These are phyloP conservation scores for Bubo blakistoni DNA, from an alignment of 2,113 vertebrate genomes.

Conservation along the genomic window DNA sequence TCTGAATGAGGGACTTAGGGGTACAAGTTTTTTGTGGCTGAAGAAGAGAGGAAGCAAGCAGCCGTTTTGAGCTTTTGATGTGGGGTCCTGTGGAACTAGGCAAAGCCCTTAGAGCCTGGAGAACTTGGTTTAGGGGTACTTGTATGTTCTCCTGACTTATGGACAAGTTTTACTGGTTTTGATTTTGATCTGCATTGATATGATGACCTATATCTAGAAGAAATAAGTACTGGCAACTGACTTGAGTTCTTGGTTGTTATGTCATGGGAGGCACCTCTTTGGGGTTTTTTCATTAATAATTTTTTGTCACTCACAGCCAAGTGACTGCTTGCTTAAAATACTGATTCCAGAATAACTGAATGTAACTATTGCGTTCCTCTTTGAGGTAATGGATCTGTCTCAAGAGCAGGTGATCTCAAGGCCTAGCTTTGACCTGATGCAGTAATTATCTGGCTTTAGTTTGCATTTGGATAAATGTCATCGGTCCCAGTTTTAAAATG, in stretches of 20 bases:
- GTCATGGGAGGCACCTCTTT: neutral
- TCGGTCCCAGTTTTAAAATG: neutral
- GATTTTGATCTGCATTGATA: neutral
- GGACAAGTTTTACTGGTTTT: neutral
- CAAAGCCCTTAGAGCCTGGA: neutral
- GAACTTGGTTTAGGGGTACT: neutral
- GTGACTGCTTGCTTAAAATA: neutral
- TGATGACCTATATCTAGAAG: neutral
- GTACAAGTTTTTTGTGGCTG: neutral
- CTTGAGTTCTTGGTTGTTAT: neutral
- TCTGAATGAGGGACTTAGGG: neutral
- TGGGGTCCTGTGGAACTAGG: neutral
- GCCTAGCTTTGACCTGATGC: neutral
- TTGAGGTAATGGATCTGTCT: neutral
- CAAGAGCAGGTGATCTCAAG: neutral
- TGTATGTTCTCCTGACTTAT: neutral
- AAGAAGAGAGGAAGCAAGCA: neutral
- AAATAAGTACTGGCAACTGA: neutral
- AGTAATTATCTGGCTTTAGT: neutral
- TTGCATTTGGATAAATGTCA: neutral
- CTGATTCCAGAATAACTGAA: neutral
- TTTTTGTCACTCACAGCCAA: neutral
- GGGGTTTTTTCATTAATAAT: neutral
- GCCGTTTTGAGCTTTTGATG: neutral
- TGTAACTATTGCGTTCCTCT: neutral